Conservation (phyloP, 1,140 invertebrate species). For the Drosophila takahashii region DNA sequence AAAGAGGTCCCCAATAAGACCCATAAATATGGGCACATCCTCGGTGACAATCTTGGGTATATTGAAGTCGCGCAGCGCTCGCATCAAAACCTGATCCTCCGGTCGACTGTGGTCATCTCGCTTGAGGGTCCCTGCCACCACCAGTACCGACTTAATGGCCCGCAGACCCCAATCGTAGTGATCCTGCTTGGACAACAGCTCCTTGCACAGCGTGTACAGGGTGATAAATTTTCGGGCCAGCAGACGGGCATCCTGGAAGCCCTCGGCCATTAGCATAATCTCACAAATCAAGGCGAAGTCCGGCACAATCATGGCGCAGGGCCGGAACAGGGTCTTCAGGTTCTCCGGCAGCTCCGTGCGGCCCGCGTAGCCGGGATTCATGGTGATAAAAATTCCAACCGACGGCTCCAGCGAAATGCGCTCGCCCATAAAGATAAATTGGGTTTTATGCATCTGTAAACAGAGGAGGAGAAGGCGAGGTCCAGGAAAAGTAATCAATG, state of each 20-base stretch:
- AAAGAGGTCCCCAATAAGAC: slow-evolving; percentile 93
- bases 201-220: slow-evolving; percentile 91
- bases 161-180: slow-evolving; percentile 95
- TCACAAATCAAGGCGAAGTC: slow-evolving; percentile 95
- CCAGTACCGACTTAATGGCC: slow-evolving; percentile 94
- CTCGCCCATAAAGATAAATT: slow-evolving; percentile 91
- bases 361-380: slow-evolving; percentile 96
- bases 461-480: slow-evolving; percentile 22
- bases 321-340: slow-evolving; percentile 86
- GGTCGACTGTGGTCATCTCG: slow-evolving; percentile 87
- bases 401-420: slow-evolving; percentile 91
- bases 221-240: slow-evolving; percentile 94
- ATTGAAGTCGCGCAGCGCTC: slow-evolving; percentile 94
- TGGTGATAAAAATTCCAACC: slow-evolving; percentile 96
- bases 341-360: slow-evolving; percentile 80
- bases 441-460: slow-evolving; percentile 82
- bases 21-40: slow-evolving; percentile 93
- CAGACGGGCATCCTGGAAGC: slow-evolving; percentile 91
- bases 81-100: slow-evolving; percentile 90
- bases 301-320: slow-evolving; percentile 95
- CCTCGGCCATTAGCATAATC: slow-evolving; percentile 94
- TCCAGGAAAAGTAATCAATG: slow-evolving; percentile 74
- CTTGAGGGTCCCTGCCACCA: slow-evolving; percentile 90
- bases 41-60: slow-evolving; percentile 94
- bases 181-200: slow-evolving; percentile 93